Evolutionary conservation across 1,140 invertebrate species (phyloP), one percentile per base, ranked within the genome.

Genomic region (Oncopodura yosiiana): DNA sequence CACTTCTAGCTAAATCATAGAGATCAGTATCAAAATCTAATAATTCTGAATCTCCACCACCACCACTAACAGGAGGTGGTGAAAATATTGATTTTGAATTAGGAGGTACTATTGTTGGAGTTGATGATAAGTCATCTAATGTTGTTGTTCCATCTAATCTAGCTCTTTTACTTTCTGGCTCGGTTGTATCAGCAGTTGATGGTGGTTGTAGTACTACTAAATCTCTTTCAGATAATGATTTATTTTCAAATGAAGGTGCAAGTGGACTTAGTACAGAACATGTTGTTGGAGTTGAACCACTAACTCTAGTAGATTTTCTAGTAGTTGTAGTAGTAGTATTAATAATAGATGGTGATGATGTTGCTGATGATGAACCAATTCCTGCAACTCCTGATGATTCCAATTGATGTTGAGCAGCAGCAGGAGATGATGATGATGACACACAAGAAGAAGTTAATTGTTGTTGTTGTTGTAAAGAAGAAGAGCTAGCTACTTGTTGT

Each of bases 81-180:
- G 63, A 65, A 38, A 63, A 65, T 21, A 60, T 57, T 9, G 56
- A 62, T 50, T 62, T 62, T 3, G 37, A n/a, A n/a, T n/a, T 44
- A 8, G 24, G 44, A 56, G 42, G 18, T 37, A 14, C 23, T 57
- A 53, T 39, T 19, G 16, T 12, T 23, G 18, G 16, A 8, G 48
- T 9, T 18, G 18, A 14, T 24, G 37, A 12, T 76, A 67, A 71
- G 70, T 65, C 73, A 76, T 69, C 81, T 82, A 77, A 76, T 81
- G 78, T 81, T 79, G 75, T 73, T 81, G 75, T 81, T 68, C 68
- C 79, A 19, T 65, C 63, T 11, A 60, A 23, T 27, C 63, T 46
- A 2, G 60, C 24, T 23, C 63, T 16, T 39, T 65, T 65, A 4
- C 49, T n/a, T 21, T 65, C 60, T 11, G 63, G 63, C 43, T 63